Evolutionary conservation across 2,797 vertebrate species (phyloP).

Genomic region (Chaenodraco wilsoni): DNA sequence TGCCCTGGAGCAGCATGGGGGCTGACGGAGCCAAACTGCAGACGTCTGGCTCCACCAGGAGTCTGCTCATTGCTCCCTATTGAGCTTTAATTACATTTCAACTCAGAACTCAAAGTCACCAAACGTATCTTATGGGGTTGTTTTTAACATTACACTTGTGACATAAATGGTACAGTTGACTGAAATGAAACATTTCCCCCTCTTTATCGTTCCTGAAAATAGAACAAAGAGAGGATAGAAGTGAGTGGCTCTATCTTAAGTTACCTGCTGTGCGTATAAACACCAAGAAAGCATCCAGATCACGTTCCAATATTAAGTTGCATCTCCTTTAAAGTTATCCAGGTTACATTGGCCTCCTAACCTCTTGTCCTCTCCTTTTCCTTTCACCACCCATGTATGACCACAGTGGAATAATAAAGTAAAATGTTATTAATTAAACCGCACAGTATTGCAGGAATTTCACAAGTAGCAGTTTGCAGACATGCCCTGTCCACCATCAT

Average conservation of each 20-base stretch:
- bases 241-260: conserved; percentile 18
- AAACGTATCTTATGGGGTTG: background rate
- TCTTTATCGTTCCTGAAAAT: conserved; percentile 4
- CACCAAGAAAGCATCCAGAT: conserved; percentile 45
- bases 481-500: background rate
- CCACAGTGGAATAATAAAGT: background rate
- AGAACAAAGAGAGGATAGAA: conserved; percentile 2
- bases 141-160: background rate
- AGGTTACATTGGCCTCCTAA: background rate
- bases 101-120: background rate
- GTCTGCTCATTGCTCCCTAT: background rate
- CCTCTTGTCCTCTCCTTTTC: background rate
- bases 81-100: conserved; percentile 29
- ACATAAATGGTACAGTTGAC: background rate
- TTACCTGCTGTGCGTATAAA: conserved; percentile 37
- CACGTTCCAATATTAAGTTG: conserved; percentile 41
- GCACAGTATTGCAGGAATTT: too few species aligned
- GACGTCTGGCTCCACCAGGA: conserved; percentile 6
- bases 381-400: background rate
- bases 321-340: conserved; percentile 5
- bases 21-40: conserved; percentile 18
- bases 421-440: too few species aligned
- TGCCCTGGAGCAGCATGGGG: conserved; percentile 35
- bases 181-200: conserved; percentile 2
- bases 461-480: background rate